phyloP scores from a whole-genome alignment of 2,888 invertebrate genomes.

The Dichetophora obliterata region DNA sequence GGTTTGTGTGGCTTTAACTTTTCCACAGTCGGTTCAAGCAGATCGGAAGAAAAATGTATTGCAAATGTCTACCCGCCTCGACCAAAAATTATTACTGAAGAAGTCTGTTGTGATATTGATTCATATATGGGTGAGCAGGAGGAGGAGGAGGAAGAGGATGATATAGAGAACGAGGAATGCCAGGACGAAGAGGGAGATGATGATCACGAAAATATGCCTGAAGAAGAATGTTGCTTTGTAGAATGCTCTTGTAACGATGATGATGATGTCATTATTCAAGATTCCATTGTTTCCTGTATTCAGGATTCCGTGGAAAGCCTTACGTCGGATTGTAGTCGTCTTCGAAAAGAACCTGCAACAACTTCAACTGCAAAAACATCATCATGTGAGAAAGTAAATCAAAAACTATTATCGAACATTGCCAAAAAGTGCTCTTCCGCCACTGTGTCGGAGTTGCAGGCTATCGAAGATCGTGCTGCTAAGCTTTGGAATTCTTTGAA shows the following conservation, averaged over 20 bases:
- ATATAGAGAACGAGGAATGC: neutral
- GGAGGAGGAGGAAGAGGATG: neutral
- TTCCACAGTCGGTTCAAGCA: neutral
- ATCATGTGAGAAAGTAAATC: constrained; percentile 12
- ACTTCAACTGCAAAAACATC: neutral
- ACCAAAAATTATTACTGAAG: constrained; percentile 33
- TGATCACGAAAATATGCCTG: neutral
- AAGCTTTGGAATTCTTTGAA: constrained; percentile 43
- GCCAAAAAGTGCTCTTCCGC: constrained; percentile 33
- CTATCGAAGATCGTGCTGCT: constrained; percentile 44
- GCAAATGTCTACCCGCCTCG: constrained; percentile 36
- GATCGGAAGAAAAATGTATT: constrained; percentile 21
- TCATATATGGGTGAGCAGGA: neutral
- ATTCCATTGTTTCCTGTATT: neutral
- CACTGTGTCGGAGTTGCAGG: constrained; percentile 22
- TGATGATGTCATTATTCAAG: neutral
- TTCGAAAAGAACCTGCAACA: neutral
- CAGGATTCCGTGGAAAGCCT: too few species aligned
- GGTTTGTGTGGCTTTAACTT: constrained; percentile 10
- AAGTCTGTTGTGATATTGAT: neutral
- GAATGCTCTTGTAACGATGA: neutral
- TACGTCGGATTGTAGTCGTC: neutral
- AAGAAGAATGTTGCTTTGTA: neutral
- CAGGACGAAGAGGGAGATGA: neutral
- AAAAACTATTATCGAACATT: constrained; percentile 14